Conservation (phyloP, 2,888 invertebrate species). For the Agrilus cyanescens region DNA sequence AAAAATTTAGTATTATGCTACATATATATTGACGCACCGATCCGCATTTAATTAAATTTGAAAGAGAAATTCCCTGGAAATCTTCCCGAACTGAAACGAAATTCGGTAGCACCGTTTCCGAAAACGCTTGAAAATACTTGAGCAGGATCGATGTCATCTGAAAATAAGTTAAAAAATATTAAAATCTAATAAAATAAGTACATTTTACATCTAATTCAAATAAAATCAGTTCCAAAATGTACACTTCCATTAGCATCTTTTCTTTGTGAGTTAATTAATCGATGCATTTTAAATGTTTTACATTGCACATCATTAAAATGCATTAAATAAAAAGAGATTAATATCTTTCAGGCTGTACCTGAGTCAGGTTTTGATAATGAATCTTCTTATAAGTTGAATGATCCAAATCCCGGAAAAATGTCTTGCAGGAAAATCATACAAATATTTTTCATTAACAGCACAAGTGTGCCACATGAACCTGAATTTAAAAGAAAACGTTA, state of each 20-base stretch:
- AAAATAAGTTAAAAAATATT: constrained; percentile 19
- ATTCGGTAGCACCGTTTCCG: constrained; percentile 42
- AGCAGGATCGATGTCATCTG: constrained; percentile 69
- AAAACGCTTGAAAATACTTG: constrained; percentile 80
- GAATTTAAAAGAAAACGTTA: neutral
- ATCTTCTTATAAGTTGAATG: no score
- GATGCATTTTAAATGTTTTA: no score
- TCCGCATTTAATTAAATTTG: constrained; percentile 49
- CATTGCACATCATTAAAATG: no score
- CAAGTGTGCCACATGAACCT: no score
- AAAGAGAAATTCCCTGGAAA: constrained; percentile 55
- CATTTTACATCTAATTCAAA: neutral
- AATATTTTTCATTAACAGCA: no score
- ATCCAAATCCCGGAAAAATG: no score
- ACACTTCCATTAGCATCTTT: no score
- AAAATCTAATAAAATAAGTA: neutral
- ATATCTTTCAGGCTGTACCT: no score
- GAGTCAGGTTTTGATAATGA: no score
- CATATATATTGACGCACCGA: constrained; percentile 3
- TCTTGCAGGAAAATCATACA: no score
- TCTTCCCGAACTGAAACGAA: constrained; percentile 41
- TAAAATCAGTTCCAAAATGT: neutral
- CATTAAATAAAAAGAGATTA: no score
- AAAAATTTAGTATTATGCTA: neutral
- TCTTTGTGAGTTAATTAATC: no score